Conservation (phyloP, 2,797 vertebrate genomes). For the Sebastes ruberrimus region DNA sequence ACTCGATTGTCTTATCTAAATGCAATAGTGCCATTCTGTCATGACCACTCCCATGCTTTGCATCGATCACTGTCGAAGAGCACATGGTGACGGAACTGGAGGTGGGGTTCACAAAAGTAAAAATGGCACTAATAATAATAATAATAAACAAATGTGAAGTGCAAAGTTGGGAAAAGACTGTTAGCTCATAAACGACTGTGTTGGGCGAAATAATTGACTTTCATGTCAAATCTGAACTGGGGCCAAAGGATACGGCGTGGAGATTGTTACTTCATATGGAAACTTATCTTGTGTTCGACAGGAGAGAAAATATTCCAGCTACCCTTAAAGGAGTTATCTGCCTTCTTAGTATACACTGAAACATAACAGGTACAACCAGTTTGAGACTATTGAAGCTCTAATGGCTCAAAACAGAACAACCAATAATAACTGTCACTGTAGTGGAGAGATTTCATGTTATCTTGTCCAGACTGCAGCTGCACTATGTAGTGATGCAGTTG, state of each 20-base stretch:
- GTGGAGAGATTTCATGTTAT: slow-evolving; percentile 2
- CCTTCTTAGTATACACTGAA: slow-evolving; percentile 39
- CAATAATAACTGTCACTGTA: background rate
- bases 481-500: slow-evolving; percentile 20
- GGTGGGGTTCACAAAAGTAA: slow-evolving; percentile 39
- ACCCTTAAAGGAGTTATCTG: background rate
- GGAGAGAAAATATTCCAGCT: slow-evolving; percentile 10
- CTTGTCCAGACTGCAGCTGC: slow-evolving; percentile 19
- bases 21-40: slow-evolving; percentile 76
- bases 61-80: slow-evolving; percentile 63
- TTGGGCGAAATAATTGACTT: slow-evolving; percentile 15
- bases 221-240: slow-evolving; percentile 23
- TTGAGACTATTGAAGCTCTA: slow-evolving; percentile 8
- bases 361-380: slow-evolving; percentile 10
- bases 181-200: slow-evolving; percentile 45
- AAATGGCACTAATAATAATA: slow-evolving; percentile 46
- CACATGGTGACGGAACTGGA: slow-evolving; percentile 49
- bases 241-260: slow-evolving; percentile 41
- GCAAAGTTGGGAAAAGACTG: slow-evolving; percentile 63
- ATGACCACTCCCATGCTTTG: slow-evolving; percentile 62
- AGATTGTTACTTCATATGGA: background rate
- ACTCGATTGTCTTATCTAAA: slow-evolving; percentile 67
- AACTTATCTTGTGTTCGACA: slow-evolving; percentile 4
- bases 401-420: slow-evolving; percentile 1
- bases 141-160: slow-evolving; percentile 62